Evolutionary conservation across 1,140 invertebrate species (phyloP).

Genomic region (Hyles euphorbiae): DNA sequence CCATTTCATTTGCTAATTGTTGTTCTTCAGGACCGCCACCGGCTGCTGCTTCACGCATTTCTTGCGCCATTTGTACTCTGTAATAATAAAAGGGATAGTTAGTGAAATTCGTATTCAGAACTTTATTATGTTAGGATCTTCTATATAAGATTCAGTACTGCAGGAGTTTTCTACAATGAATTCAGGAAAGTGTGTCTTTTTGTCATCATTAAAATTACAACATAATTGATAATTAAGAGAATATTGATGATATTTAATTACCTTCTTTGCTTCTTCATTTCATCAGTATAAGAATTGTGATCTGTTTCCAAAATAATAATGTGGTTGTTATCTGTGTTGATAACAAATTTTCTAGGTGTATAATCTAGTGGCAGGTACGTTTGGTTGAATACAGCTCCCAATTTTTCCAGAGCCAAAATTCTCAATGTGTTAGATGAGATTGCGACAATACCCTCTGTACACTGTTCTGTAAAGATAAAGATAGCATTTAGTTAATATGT

Average conservation of each 20-base stretch:
- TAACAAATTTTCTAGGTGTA: constrained; percentile 96
- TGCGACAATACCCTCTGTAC: constrained; percentile 99
- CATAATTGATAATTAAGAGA: too few species aligned
- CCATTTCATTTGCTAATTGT: constrained; percentile 97
- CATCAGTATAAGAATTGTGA: constrained; percentile 98
- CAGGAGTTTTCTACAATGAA: constrained; percentile 46
- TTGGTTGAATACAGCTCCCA: constrained; percentile 99
- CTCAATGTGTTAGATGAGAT: constrained; percentile 98
- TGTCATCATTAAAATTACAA: constrained; percentile 55
- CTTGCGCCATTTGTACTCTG: constrained; percentile 87
- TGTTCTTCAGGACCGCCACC: constrained; percentile 90
- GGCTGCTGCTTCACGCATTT: constrained; percentile 96
- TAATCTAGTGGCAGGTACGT: constrained; percentile 93
- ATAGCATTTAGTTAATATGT: not conserved
- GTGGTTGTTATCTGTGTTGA: constrained; percentile 95
- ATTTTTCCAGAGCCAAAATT: constrained; percentile 98
- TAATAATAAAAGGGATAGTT: constrained; percentile 20
- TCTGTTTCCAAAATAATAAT: constrained; percentile 97
- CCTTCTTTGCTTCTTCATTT: constrained; percentile 94
- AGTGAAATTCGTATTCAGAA: not conserved
- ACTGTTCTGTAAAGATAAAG: constrained; percentile 86
- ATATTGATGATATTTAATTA: constrained; percentile 52
- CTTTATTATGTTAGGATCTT: not conserved
- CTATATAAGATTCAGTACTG: constrained; percentile 47
- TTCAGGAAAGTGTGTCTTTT: constrained; percentile 53